Evolutionary conservation across 2,113 vertebrate genomes (phyloP).

Genomic region (Puma concolor): DNA sequence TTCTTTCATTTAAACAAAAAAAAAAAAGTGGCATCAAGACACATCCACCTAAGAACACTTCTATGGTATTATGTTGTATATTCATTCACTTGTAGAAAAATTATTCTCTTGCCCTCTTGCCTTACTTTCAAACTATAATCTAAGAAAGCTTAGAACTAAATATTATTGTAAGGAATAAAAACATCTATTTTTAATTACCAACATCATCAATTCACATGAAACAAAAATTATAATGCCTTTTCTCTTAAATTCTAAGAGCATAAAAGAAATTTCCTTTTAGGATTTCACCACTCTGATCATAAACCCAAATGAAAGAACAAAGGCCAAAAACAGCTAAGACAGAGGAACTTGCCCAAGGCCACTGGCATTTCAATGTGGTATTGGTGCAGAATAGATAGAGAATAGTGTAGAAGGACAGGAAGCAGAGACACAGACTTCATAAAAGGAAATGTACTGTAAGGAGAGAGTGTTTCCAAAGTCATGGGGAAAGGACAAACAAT

Average conservation of each 20-base stretch:
- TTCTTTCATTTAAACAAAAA: not conserved
- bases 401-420: not conserved
- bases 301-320: not conserved
- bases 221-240: not conserved
- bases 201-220: not conserved
- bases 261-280: not conserved
- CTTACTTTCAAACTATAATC: conserved; percentile 15
- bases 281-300: not conserved
- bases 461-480: not conserved
- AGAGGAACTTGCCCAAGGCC: not conserved
- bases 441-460: not conserved
- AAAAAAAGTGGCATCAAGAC: not conserved
- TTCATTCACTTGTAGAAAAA: not conserved
- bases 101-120: not conserved
- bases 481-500: not conserved
- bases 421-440: not conserved
- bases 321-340: not conserved
- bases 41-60: not conserved
- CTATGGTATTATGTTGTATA: not conserved
- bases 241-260: not conserved
- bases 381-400: not conserved
- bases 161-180: conserved; percentile 36
- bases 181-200: not conserved
- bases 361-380: not conserved
- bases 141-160: conserved; percentile 2